Conservation (phyloP, 1,140 invertebrate species). For the Drosophila jambulina region DNA sequence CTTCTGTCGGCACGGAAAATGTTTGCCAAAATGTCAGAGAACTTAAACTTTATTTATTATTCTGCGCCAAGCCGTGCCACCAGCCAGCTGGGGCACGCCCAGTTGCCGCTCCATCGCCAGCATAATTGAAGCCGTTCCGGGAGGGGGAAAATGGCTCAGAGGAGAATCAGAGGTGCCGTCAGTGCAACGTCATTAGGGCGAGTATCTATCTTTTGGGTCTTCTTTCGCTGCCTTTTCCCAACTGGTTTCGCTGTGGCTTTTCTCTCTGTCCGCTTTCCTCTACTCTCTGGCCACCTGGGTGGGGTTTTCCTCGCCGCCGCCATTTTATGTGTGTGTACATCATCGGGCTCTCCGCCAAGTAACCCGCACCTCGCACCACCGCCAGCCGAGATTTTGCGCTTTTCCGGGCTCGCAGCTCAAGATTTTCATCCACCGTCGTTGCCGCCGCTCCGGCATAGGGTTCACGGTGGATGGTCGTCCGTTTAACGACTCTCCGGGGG, state of each 20-base stretch:
- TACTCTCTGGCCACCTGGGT: constrained; percentile 31
- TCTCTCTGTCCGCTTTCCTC: constrained; percentile 18
- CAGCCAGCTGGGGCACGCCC: constrained; percentile 19
- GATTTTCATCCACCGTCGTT: constrained; percentile 75
- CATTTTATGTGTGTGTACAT: constrained; percentile 68
- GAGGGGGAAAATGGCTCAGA: constrained; percentile 37
- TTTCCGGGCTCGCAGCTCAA: constrained; percentile 53
- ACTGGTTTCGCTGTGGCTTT: constrained; percentile 28
- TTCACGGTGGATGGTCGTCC: constrained; percentile 37
- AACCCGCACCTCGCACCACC: constrained; percentile 15
- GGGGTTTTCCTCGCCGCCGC: constrained; percentile 54
- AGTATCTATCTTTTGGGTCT: constrained; percentile 49
- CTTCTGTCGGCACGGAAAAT: constrained; percentile 76
- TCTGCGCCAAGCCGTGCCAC: constrained; percentile 79
- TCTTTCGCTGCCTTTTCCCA: constrained; percentile 54
- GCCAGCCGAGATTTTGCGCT: constrained; percentile 73
- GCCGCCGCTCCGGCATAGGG: neutral
- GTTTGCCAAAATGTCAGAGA: constrained; percentile 83
- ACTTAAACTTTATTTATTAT: constrained; percentile 81
- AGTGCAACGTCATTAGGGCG: constrained; percentile 49
- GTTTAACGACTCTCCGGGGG: constrained; percentile 37
- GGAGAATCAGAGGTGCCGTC: constrained; percentile 26
- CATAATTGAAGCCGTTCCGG: constrained; percentile 73
- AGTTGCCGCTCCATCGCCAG: constrained; percentile 34
- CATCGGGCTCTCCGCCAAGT: constrained; percentile 17